Conservation (phyloP, 2,797 vertebrate genomes). For the Kryptolebias ocellatus region DNA sequence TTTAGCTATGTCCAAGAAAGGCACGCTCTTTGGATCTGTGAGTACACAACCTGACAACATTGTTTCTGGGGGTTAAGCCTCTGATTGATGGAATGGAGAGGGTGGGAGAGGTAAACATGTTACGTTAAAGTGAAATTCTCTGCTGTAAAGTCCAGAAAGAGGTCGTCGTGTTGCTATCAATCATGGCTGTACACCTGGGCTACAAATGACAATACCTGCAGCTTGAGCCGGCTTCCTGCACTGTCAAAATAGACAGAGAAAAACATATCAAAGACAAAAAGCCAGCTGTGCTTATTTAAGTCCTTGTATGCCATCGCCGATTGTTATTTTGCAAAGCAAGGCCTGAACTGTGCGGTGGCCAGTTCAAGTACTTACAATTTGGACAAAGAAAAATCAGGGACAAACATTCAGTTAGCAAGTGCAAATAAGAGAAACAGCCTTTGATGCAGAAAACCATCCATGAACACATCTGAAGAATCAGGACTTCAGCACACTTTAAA, state of each 20-base stretch:
- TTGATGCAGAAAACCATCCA: conserved; percentile 52
- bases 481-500: conserved; percentile 45
- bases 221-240: conserved; percentile 57
- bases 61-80: conserved; percentile 58
- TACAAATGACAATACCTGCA: conserved; percentile 62
- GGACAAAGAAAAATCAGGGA: conserved; percentile 55
- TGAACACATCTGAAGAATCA: conserved; percentile 39
- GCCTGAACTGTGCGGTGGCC: conserved; percentile 63
- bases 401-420: conserved; percentile 64
- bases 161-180: conserved; percentile 61
- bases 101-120: conserved; percentile 31
- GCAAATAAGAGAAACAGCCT: conserved; percentile 64
- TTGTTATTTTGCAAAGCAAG: conserved; percentile 61
- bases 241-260: conserved; percentile 69
- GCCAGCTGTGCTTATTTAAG: conserved; percentile 64
- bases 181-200: conserved; percentile 69
- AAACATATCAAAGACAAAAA: conserved; percentile 64
- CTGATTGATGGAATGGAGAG: conserved; percentile 26
- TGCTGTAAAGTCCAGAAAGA: conserved; percentile 51
- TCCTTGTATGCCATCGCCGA: conserved; percentile 75
- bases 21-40: conserved; percentile 94
- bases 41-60: conserved; percentile 74
- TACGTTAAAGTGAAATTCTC: conserved; percentile 38
- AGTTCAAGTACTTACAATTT: conserved; percentile 49
- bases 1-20: conserved; percentile 93